Evolutionary conservation across 2,113 vertebrate genomes (phyloP), one percentile per base, ranked within the genome.

Genomic region (Egretta garzetta): DNA sequence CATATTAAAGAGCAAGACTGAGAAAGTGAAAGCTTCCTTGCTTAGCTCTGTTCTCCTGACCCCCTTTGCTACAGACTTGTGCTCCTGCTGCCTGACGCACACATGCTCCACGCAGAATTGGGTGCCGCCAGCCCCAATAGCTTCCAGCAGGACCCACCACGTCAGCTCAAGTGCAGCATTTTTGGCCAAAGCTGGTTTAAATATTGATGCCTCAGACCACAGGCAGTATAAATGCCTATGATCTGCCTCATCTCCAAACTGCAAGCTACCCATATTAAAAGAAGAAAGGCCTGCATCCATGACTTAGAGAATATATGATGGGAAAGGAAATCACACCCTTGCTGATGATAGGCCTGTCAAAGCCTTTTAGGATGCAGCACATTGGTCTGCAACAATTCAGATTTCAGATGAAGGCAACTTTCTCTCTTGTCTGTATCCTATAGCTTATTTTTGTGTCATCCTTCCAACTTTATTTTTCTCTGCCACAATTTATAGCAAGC

Each of bases 321-420:
- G 70, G 56, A 76, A 83, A 86, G 45, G 62, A 82, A 81, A 90
- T 73, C 11, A 56, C 49, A 56, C 90, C 43, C 77, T 52, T 75
- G 52, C 74, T 75, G 58, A 14, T 30, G n/a, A 55, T 32, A 74
- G 55, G 21, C 28, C 64, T 75, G 30, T 43, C 73, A 81, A 47
- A 94, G 41, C 76, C 59, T 58, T 76, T 84, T 55, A 62, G 20
- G 28, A 84, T 91, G 73, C 4, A 6, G 41, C 49, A 24, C 8
- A 6, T 5, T 77, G 30, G 55, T 89, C 45, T 84, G 70, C 27
- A 74, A 79, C 47, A 24, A 74, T 96, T 73, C 21, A 81, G 5
- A 84, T 87, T 68, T 75, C 64, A 91, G n/a, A 55, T 77, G 56
- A 88, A 83, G 91, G 53, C 41, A 89, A n/a, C 39, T 59, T 86